Conservation (phyloP, 2,797 vertebrate genomes). For the Dendrocincla tyrannina region DNA sequence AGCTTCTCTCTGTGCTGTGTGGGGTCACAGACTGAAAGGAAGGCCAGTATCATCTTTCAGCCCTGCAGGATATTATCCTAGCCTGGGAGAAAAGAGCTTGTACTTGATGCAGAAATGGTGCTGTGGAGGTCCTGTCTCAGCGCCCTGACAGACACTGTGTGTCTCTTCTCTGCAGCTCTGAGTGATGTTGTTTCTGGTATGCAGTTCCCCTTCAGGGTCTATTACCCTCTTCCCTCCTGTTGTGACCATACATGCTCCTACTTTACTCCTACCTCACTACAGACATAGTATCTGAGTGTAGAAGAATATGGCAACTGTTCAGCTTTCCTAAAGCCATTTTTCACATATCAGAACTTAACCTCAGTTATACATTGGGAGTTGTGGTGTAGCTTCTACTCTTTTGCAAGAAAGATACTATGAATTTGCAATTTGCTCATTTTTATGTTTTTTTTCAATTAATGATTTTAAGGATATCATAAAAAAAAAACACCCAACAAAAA, state of each 20-base stretch:
- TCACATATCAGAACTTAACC: neutral
- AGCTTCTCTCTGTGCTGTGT: neutral
- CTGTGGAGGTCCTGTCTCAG: neutral
- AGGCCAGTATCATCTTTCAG: neutral
- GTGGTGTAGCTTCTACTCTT: neutral
- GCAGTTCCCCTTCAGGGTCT: neutral
- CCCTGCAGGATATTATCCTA: neutral
- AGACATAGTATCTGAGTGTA: neutral
- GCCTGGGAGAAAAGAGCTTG: neutral
- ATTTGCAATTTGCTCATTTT: neutral
- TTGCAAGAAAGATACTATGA: neutral
- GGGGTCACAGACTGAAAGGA: neutral
- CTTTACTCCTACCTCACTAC: too few relatives aligned
- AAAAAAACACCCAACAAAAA: neutral
- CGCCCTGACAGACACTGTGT: neutral
- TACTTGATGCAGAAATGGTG: neutral
- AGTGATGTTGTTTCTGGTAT: neutral
- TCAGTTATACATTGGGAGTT: neutral
- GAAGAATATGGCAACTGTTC: neutral
- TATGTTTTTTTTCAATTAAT: neutral
- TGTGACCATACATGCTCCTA: neutral
- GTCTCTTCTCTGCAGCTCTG: neutral
- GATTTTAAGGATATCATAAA: neutral
- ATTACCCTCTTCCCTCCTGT: neutral
- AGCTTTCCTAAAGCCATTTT: neutral